Evolutionary conservation across 2,113 vertebrate species (phyloP).

Genomic region (Prietella phreatophila): DNA sequence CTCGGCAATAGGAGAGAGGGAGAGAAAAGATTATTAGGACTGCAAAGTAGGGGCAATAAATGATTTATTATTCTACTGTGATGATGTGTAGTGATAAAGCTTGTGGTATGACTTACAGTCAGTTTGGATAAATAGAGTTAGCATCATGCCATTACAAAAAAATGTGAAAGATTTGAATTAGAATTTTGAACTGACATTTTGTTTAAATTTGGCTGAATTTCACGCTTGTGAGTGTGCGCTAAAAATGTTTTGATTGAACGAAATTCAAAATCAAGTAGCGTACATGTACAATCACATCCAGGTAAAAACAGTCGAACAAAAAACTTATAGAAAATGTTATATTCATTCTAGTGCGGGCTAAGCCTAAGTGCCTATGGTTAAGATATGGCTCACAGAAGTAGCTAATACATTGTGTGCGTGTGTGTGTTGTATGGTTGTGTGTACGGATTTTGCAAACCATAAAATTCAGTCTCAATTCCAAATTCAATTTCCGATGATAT

Average conservation of each 20-base stretch:
- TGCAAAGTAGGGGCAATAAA: no score
- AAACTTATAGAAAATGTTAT: background rate
- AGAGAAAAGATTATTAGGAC: no score
- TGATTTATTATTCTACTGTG: background rate
- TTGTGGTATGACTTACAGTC: background rate
- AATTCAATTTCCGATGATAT: background rate
- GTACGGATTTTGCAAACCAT: background rate
- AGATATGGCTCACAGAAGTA: background rate
- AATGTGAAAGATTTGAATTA: background rate
- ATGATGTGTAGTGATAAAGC: no score
- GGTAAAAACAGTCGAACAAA: background rate
- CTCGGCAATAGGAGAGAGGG: no score
- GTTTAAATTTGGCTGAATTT: no score
- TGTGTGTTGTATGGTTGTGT: background rate
- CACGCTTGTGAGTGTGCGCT: no score
- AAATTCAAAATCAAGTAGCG: no score
- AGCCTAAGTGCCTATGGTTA: background rate
- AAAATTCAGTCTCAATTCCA: background rate
- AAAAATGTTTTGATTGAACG: no score
- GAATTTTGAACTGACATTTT: background rate
- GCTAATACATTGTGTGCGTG: background rate
- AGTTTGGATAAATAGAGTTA: background rate
- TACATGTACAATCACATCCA: background rate
- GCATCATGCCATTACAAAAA: background rate
- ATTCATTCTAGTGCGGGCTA: background rate